Percentiles rank a stretch among this genome's conserved stretches.
phyloP scores from a whole-genome alignment of 2,797 vertebrate genomes.

The Helostoma temminkii region DNA sequence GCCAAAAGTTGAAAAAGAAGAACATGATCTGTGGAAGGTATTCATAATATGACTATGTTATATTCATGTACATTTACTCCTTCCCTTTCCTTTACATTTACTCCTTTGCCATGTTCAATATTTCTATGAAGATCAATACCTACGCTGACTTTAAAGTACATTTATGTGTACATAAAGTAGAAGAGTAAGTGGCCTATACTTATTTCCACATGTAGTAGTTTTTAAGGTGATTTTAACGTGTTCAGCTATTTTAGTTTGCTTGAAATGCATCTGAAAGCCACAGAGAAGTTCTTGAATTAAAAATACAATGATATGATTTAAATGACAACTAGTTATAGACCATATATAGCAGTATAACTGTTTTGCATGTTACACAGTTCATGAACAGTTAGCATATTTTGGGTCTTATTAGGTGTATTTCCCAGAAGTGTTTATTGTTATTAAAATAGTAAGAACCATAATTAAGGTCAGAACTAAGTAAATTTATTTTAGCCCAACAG shows the following conservation, averaged over 20 bases:
- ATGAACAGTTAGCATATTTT: slow-evolving; percentile 27
- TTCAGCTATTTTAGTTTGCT: slow-evolving; percentile 31
- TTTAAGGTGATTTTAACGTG: too few relatives aligned
- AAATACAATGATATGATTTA: slow-evolving; percentile 37
- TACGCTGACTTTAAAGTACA: too few relatives aligned
- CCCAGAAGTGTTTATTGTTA: not conserved
- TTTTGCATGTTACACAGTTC: slow-evolving; percentile 23
- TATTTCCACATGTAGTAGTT: not conserved
- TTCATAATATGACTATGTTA: too few relatives aligned
- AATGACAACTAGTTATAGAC: slow-evolving; percentile 27
- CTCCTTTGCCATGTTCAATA: not conserved
- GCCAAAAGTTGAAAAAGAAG: too few relatives aligned
- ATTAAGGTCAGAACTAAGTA: not conserved
- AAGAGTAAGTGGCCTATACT: not conserved
- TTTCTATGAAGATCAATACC: not conserved
- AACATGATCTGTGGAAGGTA: too few relatives aligned
- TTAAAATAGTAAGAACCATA: not conserved
- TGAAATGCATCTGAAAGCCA: slow-evolving; percentile 33
- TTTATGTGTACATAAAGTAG: too few relatives aligned
- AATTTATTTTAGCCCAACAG: slow-evolving; percentile 3
- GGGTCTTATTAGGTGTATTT: not conserved
- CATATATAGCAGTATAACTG: slow-evolving; percentile 44
- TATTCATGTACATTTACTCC: too few relatives aligned
- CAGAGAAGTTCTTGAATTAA: slow-evolving; percentile 39
- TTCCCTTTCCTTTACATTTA: too few relatives aligned